A percentile compares a stretch with the other conserved stretches of the same genome.
phyloP scores from a whole-genome alignment of 2,888 invertebrate genomes.

The Hemicrepidius hirtus region DNA sequence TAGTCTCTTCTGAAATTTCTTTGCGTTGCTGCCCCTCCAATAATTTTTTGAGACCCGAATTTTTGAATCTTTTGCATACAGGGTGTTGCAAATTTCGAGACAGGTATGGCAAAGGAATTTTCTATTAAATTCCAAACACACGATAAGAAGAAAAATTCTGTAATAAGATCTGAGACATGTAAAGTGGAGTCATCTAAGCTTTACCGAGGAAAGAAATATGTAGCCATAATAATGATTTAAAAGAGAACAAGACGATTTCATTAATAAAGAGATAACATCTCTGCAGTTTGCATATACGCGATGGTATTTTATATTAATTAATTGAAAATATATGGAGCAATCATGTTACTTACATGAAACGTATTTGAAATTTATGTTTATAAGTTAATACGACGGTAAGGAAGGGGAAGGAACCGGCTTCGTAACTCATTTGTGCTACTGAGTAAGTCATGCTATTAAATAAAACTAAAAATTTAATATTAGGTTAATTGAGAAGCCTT shows the following conservation, averaged over 20 bases:
- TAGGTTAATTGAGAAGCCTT: conserved; percentile 34
- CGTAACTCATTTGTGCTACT: conserved; percentile 46
- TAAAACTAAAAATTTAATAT: conserved; percentile 29
- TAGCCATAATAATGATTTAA: conserved; percentile 33
- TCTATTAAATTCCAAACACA: too few species aligned
- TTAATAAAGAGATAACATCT: conserved; percentile 60
- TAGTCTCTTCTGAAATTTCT: too few species aligned
- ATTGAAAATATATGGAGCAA: conserved; percentile 63
- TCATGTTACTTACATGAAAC: conserved; percentile 49
- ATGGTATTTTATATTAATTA: conserved; percentile 63
- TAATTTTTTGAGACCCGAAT: too few species aligned
- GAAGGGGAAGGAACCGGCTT: conserved; percentile 45
- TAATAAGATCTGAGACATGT: background rate
- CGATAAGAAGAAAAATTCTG: too few species aligned
- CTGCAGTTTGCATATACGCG: conserved; percentile 58
- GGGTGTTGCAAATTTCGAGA: too few species aligned
- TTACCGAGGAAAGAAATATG: conserved; percentile 16
- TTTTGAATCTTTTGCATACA: too few species aligned
- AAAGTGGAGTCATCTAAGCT: background rate
- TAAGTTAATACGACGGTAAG: conserved; percentile 38
- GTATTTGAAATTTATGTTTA: conserved; percentile 50
- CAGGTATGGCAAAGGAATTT: too few species aligned
- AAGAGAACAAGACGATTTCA: conserved; percentile 43
- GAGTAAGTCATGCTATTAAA: conserved; percentile 45
- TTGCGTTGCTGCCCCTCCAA: too few species aligned